Evolutionary conservation across 2,113 vertebrate genomes (phyloP), one percentile per base, ranked within the genome.

Genomic region (Genyomyrus donnyi): DNA sequence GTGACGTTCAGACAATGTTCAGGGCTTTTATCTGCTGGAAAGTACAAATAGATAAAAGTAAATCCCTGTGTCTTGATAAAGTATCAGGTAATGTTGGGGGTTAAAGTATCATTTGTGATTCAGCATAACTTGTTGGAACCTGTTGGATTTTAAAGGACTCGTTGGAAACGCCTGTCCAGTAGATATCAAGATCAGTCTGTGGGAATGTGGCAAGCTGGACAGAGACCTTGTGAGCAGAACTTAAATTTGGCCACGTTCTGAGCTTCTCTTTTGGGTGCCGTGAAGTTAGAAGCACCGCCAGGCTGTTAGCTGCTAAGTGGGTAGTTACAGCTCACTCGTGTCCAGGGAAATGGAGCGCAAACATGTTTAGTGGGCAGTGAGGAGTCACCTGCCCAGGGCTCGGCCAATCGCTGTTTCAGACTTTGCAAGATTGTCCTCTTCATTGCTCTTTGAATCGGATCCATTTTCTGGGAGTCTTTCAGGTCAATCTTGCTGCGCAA

Each of bases 291-390:
- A 88, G 35, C 62, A 50, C 62, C 31, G 86, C 35, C 58, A 53
- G 21, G 85, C 66, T 80, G 70, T 90, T 90, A 87, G 70, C 70
- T n/a, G 58, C 17, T 48, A 52, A 90, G 90, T 90, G 88, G 87
- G 70, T 52, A 88, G 70, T 84, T 56, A 58, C 48, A 84, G 74
- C 80, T 88, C 50, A 39, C 8, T 88, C 27, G 7, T 66, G 70
- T 39, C 87, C 87, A 46, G 53, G 42, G 52, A 88, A 39, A 88
- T 52, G 31, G 21, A 17, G 52, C n/a, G 56, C 27, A 77, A 77
- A 90, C 56, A 62, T 83, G 77, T 88, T 87, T 46, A 90, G 86
- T 88, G 86, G 90, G 86, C 86, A 83, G 70, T 42, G 45, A 88
- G 53, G 84, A 50, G 77, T 56, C 56, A 50, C 87, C 87, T 70